Base-by-base conservation (phyloP, 1,140 invertebrate genomes). In the Trinorchestia longiramus region DNA sequence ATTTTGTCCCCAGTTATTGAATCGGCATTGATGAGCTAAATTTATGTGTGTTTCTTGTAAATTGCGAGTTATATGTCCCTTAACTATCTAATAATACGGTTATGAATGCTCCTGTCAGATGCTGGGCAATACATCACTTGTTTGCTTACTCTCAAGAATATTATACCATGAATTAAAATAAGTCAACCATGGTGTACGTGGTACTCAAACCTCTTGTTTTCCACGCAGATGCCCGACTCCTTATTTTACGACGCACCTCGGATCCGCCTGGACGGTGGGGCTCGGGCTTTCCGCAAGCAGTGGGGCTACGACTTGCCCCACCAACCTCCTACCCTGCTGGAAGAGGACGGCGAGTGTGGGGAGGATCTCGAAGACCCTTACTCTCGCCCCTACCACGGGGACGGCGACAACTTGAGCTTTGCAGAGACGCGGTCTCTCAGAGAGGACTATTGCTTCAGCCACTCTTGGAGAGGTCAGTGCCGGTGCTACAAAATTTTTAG, bases 221-320 rank as follows among this genome's bases (percentile, higher is more conserved):
- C 15, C 62, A 97, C 97, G 15, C 97, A 98, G 98, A 97, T 98
- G 96, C 98, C 98, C 4, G 98, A 98, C 97, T 97, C 98, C 41
- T 97, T 98, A 97, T 98, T 98, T 97, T 97, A 98, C 8, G 98
- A 98, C 96, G 97, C 98, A 95, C 98, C 98, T 42, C 97, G 98
- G 17, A 98, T 98, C 15, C 97, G 98, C 77, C 97, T 98, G 96
- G 98, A 98, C 97, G 98, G 98, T 36, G 98, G 98, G 19, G 97
- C 98, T 36, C 97, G 98, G 96, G 97, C 98, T 96, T 98, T 98
- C 97, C 97, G 98, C 47, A 97, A 98, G 95, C 97, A 98, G 95
- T 98, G 98, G 98, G 98, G 97, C 96, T 98, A 97, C 97, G 98
- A 98, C 96, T 97, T 98, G 97, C 97, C 97, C 62, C 98, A 98